Conservation (phyloP, 2,797 vertebrate species). For the Leptoclinus maculatus region DNA sequence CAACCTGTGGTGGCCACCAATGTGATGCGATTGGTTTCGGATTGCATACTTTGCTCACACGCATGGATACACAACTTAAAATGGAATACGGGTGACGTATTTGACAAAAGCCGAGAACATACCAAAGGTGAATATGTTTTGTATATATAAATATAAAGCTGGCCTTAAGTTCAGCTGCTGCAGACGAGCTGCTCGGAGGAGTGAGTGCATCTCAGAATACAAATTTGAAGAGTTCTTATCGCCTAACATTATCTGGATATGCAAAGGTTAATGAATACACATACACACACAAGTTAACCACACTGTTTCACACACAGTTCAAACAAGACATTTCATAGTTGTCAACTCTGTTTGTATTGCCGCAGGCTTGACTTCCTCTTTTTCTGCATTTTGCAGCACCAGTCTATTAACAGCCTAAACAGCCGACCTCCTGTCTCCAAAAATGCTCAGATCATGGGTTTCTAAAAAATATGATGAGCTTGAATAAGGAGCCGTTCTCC, state of each 20-base stretch:
- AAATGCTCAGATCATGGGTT: conserved; percentile 48
- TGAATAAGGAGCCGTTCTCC: conserved; percentile 46
- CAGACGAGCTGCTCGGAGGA: neutral
- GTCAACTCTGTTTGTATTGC: conserved; percentile 29
- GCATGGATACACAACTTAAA: neutral
- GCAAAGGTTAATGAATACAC: conserved; percentile 13
- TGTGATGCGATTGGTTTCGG: neutral
- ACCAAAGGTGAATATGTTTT: neutral
- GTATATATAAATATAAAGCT: neutral
- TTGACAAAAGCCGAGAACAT: conserved; percentile 5
- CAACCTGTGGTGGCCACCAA: neutral
- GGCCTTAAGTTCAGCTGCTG: conserved; percentile 11
- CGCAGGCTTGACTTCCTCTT: conserved; percentile 28
- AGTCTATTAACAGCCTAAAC: conserved; percentile 21
- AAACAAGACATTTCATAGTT: conserved; percentile 19
- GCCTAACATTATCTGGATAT: conserved; percentile 11
- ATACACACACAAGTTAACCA: neutral
- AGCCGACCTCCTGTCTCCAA: neutral
- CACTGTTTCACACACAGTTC: conserved; percentile 2
- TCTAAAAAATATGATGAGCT: conserved; percentile 56
- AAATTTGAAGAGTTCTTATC: conserved; percentile 3
- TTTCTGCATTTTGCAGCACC: conserved; percentile 31
- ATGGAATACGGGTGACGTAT: neutral
- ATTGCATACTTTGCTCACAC: conserved; percentile 1
- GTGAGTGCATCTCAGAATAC: neutral